Base-by-base conservation (phyloP, 2,113 vertebrate species). In the Semicossyphus pulcher region DNA sequence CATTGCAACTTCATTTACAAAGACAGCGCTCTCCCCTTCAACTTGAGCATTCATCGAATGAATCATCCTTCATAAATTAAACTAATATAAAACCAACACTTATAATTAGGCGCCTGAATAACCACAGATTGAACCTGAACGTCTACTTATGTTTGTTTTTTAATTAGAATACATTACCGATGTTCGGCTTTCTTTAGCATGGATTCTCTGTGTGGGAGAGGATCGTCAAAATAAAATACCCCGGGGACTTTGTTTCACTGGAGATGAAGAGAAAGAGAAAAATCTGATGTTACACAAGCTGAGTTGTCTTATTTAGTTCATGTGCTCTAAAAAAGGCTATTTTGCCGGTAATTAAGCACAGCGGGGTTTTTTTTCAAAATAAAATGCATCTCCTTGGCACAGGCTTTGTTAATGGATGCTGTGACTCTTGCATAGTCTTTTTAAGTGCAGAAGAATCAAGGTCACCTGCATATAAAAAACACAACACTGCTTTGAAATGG, bases 151-250 rank as follows among this genome's bases (percentile, higher is more conserved):
- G 87, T 91, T 78, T 86, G 72, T 83, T 82, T 88, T 86, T 73
- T 76, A 85, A 87, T 90, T 83, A 82, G 81, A 82, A 72, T 78
- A 66, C 61, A 86, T 86, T 81, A 86, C 73, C 70, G 60, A 72
- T 47, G 73, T 66, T 77, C 60, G 3, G 70, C 70, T 68, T 79
- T 62, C 78, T 81, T 76, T 62, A 71, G 64, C 56, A n/a, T 23
- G 18, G 49, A 65, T 60, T 65, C 82, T 80, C 86, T 15, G 7
- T 20, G 59, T 68, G 77, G 60, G 64, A 9, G 1, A 26, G 12
- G 10, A 37, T 63, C 44, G 37, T 66, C 57, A 75, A 62, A 69
- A 36, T 12, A 37, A 42, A 78, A 76, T 47, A 16, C 39, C 10
- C 63, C 20, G 61, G 48, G 60, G 84, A 45, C 80, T 78, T 80